These are phyloP conservation scores for Epirrhoe alternata DNA, from an alignment of 2,888 invertebrate species.

Conservation along the genomic window DNA sequence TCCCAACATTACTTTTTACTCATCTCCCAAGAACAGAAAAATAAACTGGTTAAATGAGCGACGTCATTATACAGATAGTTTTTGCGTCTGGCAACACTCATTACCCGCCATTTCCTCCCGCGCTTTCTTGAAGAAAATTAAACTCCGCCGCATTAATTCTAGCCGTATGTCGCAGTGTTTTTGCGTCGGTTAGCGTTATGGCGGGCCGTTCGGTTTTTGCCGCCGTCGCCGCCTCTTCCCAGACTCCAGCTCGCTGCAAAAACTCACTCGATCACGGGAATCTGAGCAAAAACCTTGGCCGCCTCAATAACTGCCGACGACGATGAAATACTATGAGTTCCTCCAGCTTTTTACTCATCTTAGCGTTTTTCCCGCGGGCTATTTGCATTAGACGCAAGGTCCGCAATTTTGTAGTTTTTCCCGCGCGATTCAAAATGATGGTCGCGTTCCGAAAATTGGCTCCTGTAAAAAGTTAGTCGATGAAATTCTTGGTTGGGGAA, in stretches of 20 bases:
- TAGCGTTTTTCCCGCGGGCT: conserved; percentile 69
- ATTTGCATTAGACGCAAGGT: conserved; percentile 72
- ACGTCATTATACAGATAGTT: conserved; percentile 76
- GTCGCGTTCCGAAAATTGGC: conserved; percentile 73
- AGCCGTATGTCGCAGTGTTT: conserved; percentile 71
- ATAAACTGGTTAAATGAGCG: conserved; percentile 70
- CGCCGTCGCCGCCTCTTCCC: conserved; percentile 71
- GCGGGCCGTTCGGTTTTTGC: conserved; percentile 73
- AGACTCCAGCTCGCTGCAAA: conserved; percentile 68
- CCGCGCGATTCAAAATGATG: conserved; percentile 66
- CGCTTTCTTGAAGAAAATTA: conserved; percentile 84
- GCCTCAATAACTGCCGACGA: conserved; percentile 79
- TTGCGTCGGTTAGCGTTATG: conserved; percentile 74
- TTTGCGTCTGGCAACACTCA: conserved; percentile 79
- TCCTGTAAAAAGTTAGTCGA: conserved; percentile 63
- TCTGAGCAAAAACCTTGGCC: conserved; percentile 74
- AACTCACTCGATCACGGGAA: conserved; percentile 66
- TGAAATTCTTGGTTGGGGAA: conserved; percentile 75
- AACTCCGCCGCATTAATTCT: conserved; percentile 82
- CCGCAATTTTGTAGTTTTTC: conserved; percentile 77
- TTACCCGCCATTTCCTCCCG: conserved; percentile 81
- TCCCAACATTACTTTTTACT: conserved; percentile 55
- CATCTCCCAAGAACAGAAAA: conserved; percentile 55
- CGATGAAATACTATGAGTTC: conserved; percentile 84
- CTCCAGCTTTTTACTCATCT: conserved; percentile 72